phyloP scores from a whole-genome alignment of 2,113 vertebrate species.

The Cryptomyrus ogoouensis region DNA sequence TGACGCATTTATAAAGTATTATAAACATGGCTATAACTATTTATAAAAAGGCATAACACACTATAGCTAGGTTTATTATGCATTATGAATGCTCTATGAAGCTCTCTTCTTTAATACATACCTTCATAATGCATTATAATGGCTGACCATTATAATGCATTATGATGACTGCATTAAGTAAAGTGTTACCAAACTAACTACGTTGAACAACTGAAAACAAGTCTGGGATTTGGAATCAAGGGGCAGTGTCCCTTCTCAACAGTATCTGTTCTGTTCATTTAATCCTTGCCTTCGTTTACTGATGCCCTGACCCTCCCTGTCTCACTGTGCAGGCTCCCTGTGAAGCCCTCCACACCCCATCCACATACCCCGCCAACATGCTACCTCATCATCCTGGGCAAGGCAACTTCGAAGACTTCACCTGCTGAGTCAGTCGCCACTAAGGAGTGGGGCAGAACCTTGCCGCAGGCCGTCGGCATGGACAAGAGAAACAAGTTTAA shows the following conservation, averaged over 20 bases:
- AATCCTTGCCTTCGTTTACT: conserved; percentile 6
- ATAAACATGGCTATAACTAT: no score
- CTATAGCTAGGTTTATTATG: no score
- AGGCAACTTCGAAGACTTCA: conserved; percentile 98
- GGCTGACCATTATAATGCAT: neutral
- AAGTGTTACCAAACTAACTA: neutral
- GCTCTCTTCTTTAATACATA: no score
- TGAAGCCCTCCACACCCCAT: conserved; percentile 84
- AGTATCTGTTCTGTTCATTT: neutral
- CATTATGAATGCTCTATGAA: no score
- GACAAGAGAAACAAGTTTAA: neutral
- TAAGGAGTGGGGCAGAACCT: neutral
- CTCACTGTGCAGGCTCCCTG: conserved; percentile 73
- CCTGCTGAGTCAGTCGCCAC: conserved; percentile 71
- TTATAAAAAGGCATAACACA: no score
- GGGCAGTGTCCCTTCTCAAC: neutral
- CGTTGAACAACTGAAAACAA: neutral
- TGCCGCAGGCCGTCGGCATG: neutral
- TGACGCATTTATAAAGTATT: no score
- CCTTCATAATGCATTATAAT: neutral
- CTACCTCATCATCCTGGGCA: conserved; percentile 97
- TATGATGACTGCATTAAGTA: neutral
- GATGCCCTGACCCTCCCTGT: neutral
- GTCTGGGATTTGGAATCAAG: neutral
- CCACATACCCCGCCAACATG: conserved; percentile 94